phyloP scores from a whole-genome alignment of 2,797 vertebrate species.

The Squalus acanthias region DNA sequence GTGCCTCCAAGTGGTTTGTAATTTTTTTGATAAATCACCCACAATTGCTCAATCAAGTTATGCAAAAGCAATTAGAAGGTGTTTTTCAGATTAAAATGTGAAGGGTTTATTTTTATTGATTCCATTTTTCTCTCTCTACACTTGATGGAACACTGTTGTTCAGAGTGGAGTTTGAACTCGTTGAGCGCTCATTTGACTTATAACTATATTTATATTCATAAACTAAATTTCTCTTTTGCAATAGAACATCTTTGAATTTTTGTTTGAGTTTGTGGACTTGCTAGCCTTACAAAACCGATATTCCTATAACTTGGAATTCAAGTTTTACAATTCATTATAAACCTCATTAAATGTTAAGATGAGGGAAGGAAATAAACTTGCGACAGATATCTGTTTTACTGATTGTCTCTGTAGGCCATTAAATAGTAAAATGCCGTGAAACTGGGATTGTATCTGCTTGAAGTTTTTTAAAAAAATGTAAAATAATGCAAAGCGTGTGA shows the following conservation, averaged over 20 bases:
- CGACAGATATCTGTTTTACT: not conserved
- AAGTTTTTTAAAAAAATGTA: not conserved
- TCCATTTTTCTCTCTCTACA: not conserved
- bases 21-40: not conserved
- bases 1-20: not conserved
- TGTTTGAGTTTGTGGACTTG: not conserved
- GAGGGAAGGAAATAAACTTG: not conserved
- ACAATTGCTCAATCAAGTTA: not conserved
- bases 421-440: not conserved
- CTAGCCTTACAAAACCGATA: not conserved
- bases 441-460: not conserved
- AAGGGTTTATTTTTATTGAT: not conserved
- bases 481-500: not conserved
- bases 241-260: not conserved
- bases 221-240: not conserved
- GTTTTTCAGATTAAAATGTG: not conserved
- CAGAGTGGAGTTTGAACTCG: not conserved
- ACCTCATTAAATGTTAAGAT: not conserved
- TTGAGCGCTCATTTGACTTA: too few relatives aligned
- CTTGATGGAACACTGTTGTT: not conserved
- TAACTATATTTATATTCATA: not conserved
- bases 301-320: not conserved
- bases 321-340: not conserved
- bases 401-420: not conserved
- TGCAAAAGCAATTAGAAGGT: not conserved